A percentile compares a stretch with the other conserved stretches of the same genome.
Conservation (phyloP, 2,113 vertebrate genomes). For the Paralichthys olivaceus region DNA sequence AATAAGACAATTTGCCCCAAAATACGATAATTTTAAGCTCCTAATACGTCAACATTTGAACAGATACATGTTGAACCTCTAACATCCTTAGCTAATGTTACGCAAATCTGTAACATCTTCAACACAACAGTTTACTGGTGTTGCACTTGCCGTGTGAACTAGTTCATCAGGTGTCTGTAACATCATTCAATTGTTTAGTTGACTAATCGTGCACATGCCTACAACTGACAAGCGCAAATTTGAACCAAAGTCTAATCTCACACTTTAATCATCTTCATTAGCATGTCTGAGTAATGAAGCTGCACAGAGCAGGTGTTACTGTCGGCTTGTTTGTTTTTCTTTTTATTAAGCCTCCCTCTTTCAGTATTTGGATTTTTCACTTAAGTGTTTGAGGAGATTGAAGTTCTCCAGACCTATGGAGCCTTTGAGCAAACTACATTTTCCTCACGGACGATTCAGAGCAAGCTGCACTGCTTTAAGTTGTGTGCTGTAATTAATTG, state of each 20-base stretch:
- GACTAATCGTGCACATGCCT: not conserved
- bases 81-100: not conserved
- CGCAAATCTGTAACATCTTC: too few relatives aligned
- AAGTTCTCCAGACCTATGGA: constrained; percentile 1
- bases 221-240: not conserved
- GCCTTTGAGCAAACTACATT: constrained; percentile 2
- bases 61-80: not conserved
- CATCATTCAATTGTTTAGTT: not conserved
- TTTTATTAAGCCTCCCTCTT: too few relatives aligned
- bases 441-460: constrained; percentile 28
- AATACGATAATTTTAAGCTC: not conserved
- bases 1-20: too few relatives aligned
- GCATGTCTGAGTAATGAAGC: constrained; percentile 4
- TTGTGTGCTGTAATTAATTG: constrained; percentile 11
- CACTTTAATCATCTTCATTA: constrained; percentile 14
- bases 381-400: not conserved
- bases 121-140: not conserved
- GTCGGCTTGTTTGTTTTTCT: not conserved
- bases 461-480: not conserved
- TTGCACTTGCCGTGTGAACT: not conserved
- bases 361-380: not conserved
- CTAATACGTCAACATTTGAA: too few relatives aligned
- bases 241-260: constrained; percentile 11
- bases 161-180: not conserved
- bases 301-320: constrained; percentile 1